Conservation (phyloP, 2,888 invertebrate species). For the Empis livida region DNA sequence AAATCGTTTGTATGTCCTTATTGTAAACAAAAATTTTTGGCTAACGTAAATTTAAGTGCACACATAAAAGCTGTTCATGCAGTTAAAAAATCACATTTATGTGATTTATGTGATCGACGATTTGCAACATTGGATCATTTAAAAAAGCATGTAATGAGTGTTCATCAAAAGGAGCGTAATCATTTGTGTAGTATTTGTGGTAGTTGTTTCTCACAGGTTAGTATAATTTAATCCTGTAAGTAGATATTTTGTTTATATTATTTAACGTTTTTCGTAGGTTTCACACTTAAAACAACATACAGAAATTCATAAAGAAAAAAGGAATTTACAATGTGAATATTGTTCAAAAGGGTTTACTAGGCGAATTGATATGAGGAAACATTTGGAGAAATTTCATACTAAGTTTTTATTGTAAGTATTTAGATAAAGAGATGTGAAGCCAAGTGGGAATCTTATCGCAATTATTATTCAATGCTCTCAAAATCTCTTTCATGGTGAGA, state of each 20-base stretch:
- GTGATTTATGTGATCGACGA: constrained; percentile 18
- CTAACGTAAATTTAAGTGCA: constrained; percentile 14
- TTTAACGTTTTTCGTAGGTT: constrained; percentile 13
- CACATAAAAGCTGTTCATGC: constrained; percentile 18
- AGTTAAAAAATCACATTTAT: constrained; percentile 15
- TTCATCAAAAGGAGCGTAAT: constrained; percentile 20
- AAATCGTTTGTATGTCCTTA: constrained; percentile 16
- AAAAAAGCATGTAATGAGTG: constrained; percentile 19
- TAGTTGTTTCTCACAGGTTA: constrained; percentile 18
- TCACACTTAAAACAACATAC: constrained; percentile 19
- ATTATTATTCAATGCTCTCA: too few species aligned
- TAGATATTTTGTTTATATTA: too few species aligned
- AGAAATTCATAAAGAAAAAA: constrained; percentile 15
- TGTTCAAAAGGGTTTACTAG: constrained; percentile 15
- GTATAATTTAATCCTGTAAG: not conserved
- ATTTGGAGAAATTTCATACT: too few species aligned
- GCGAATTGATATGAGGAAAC: constrained; percentile 12
- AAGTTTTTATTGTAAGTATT: too few species aligned
- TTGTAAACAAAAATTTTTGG: constrained; percentile 15
- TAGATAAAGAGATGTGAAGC: too few species aligned
- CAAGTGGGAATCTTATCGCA: too few species aligned
- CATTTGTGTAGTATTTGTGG: constrained; percentile 17
- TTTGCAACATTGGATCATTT: constrained; percentile 20
- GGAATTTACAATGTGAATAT: constrained; percentile 10
- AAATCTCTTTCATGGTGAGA: too few species aligned